A percentile compares a stretch with the other conserved stretches of the same genome.
phyloP scores from a whole-genome alignment of 2,113 vertebrate species.

The Rhea pennata region DNA sequence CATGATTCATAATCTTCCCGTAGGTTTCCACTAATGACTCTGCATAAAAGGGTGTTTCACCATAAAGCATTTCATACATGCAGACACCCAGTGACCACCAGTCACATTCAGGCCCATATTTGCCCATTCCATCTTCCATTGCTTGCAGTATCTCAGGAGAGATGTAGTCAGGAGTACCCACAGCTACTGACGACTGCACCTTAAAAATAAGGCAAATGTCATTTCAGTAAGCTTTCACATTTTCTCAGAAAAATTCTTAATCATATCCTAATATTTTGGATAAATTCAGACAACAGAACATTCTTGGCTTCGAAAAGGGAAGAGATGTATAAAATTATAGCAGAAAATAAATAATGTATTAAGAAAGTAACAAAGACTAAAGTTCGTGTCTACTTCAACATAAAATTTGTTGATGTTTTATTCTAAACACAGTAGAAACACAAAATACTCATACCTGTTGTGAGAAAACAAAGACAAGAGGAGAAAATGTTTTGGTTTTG shows the following conservation, averaged over 20 bases:
- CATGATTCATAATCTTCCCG: slow-evolving; percentile 98
- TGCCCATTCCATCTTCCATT: slow-evolving; percentile 97
- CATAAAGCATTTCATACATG: slow-evolving; percentile 97
- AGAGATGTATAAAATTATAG: background rate
- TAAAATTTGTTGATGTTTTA: background rate
- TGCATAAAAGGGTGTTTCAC: slow-evolving; percentile 95
- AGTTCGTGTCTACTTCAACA: background rate
- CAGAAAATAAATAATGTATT: background rate
- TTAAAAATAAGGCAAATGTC: slow-evolving; percentile 59
- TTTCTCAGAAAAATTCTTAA: background rate
- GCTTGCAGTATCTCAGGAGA: slow-evolving; percentile 98
- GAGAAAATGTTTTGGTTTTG: background rate
- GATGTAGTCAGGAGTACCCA: slow-evolving; percentile 97
- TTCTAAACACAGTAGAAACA: background rate
- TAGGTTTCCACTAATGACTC: slow-evolving; percentile 97
- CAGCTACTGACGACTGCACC: slow-evolving; percentile 97
- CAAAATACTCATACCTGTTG: background rate
- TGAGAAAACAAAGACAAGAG: background rate
- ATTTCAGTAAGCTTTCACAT: accelerated
- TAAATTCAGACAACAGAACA: background rate
- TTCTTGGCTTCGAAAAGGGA: background rate
- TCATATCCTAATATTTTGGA: background rate
- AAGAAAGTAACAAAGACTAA: background rate
- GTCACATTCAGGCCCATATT: slow-evolving; percentile 95
- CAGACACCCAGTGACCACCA: slow-evolving; percentile 99